Evolutionary conservation across 2,797 vertebrate species (phyloP), one percentile per base, ranked within the genome.

Genomic region (Danio tinwini): DNA sequence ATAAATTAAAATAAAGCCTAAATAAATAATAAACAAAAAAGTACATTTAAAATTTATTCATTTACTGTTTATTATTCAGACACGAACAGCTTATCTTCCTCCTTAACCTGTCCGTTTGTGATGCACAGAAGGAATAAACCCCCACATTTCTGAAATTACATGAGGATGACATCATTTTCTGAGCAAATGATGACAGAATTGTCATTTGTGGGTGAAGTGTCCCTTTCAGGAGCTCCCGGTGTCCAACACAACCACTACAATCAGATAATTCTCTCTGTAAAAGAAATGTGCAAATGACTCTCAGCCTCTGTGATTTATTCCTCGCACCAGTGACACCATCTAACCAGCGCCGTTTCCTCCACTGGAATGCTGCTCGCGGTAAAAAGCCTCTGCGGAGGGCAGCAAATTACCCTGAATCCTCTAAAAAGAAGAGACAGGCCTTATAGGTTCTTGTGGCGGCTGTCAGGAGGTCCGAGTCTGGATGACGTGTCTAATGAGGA

Each of bases 371-470:
- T 73, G 19, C 68, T 56, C 45, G 50, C 37, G 61, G 61, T 80
- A 74, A 73, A 69, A 63, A 67, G 56, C 29, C 55, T 42, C 13
- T 53, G 45, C 21, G 39, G 40, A 82, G 39, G 55, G 47, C 6
- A 47, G 62, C 62, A 61, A 53, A 78, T 78, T 55, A 74, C 53
- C 68, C 76, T 59, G 62, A 73, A 62, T 68, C 17, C 47, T 62
- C 72, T 73, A 52, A 61, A 68, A 74, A 79, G 62, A 79, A 53
- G 42, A 79, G 69, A 74, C 53, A 68, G 61, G 47, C 44, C 40
- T 78, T 52, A 72, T 44, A 52, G 81, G 52, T 45, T 64, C 61
- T 52, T 67, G 19, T 61, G 61, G 55, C 4, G 50, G 63, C 81
- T 73, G 75, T 74, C 52, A 44, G 29, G 62, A 40, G 70, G 70